Base-by-base conservation (phyloP, 2,888 invertebrate genomes). In the Ochropleura leucogaster region DNA sequence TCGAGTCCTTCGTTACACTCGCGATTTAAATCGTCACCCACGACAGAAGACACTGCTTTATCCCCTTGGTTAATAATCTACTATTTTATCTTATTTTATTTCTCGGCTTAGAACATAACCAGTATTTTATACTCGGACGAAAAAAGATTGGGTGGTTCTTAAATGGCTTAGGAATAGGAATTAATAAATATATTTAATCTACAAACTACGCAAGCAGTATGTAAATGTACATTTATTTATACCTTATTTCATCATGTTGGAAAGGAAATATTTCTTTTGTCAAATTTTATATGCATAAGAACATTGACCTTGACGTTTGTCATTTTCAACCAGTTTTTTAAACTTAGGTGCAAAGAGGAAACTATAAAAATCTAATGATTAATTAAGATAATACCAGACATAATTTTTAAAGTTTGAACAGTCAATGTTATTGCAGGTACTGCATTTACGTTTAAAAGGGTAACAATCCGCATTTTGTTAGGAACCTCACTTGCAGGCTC, bases 251-350 rank as follows among this genome's bases (percentile, higher is more conserved):
- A 40, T 55, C 44, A 44, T 60, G 12, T 49, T 49, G 30, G 3
- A 42, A 44, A 62, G 62, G 44, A 44, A 62, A 55, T 55, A 68
- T 64, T 51, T 59, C n/a, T 4, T 14, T 59, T 12, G 16, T 55
- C 16, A 53, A 63, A 46, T 30, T 30, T 30, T 30, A 30, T 53
- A 64, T 59, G 65, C 44, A 68, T 51, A 66, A 30, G 18, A 30
- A 30, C 12, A 12, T 12, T 67, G 42, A 30, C 79, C 79, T 51
- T 74, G 79, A 62, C 30, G 10, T 67, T 70, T 75, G 47, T 20
- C 18, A 53, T 69, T 79, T 42, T 40, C 60, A 60, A 74, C 68
- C 49, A 46, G 55, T 68, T 68, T 4, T 20, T 53, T 46, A 30
- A 69, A 18, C 49, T 20, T 59, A 55, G 30, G 7, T 64, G 42